Percentiles rank a stretch among this genome's conserved stretches.
Evolutionary conservation across 2,888 invertebrate species (phyloP).

Genomic region (Andrena flavipes): DNA sequence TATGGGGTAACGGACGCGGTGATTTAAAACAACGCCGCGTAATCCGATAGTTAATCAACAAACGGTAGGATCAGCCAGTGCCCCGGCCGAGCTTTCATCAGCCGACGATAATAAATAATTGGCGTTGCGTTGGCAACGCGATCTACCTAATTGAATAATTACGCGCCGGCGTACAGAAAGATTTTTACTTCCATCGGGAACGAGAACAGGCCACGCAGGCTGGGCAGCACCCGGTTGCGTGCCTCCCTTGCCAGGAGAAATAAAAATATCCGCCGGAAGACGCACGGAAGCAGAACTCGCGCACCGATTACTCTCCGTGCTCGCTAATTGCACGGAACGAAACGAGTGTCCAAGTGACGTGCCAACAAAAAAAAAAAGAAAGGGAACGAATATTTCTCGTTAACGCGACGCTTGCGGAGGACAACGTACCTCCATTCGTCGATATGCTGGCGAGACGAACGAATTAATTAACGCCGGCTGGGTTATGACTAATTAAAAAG

Average conservation of each 20-base stretch:
- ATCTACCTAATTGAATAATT: conserved; percentile 28
- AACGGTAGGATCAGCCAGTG: conserved; percentile 22
- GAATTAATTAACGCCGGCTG: conserved; percentile 30
- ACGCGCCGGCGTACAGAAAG: neutral
- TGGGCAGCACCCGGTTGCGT: conserved; percentile 2
- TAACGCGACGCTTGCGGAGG: neutral
- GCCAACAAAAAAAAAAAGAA: neutral
- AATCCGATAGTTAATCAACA: conserved; percentile 60
- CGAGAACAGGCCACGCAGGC: neutral
- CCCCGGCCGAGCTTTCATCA: neutral
- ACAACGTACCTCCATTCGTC: neutral
- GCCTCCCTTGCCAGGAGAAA: neutral
- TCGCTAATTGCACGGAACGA: conserved; percentile 37
- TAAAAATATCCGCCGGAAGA: conserved; percentile 27
- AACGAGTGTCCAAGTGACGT: neutral
- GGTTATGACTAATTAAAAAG: conserved; percentile 45
- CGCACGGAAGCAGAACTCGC: conserved; percentile 24
- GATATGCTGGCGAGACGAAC: conserved; percentile 17
- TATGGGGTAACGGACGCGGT: neutral
- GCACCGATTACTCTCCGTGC: conserved; percentile 25
- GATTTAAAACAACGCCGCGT: conserved; percentile 33
- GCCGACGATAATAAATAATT: conserved; percentile 25
- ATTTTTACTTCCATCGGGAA: neutral
- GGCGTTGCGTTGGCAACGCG: conserved; percentile 19
- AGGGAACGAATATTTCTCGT: conserved; percentile 1